Evolutionary conservation across 2,113 vertebrate genomes (phyloP).

Genomic region (human (Homo sapiens)): GRCh38 chr15:95440501-95441000

Average conservation of each 20-base stretch:
- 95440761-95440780: slow-evolving; percentile 87
- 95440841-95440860: slow-evolving; percentile 86
- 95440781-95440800: slow-evolving; percentile 86
- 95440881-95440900: slow-evolving; percentile 87
- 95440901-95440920: slow-evolving; percentile 88
- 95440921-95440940: slow-evolving; percentile 86
- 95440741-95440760: slow-evolving; percentile 84
- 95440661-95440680: slow-evolving; percentile 79
- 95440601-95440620: slow-evolving; percentile 66
- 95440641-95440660: slow-evolving; percentile 74
- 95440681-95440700: slow-evolving; percentile 76
- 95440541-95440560: slow-evolving; percentile 3
- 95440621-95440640: slow-evolving; percentile 67
- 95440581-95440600: slow-evolving; percentile 23
- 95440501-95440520: not conserved
- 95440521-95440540: not conserved
- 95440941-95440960: slow-evolving; percentile 82
- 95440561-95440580: not conserved
- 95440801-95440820: slow-evolving; percentile 88
- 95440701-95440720: slow-evolving; percentile 75
- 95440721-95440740: slow-evolving; percentile 76
- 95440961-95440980: slow-evolving; percentile 84
- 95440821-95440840: slow-evolving; percentile 87
- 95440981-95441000: slow-evolving; percentile 87
- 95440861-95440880: slow-evolving; percentile 88